A percentile compares a stretch with the other conserved stretches of the same genome.
Conservation (phyloP, 2,888 invertebrate species). For the Leptogaster cylindrica region DNA sequence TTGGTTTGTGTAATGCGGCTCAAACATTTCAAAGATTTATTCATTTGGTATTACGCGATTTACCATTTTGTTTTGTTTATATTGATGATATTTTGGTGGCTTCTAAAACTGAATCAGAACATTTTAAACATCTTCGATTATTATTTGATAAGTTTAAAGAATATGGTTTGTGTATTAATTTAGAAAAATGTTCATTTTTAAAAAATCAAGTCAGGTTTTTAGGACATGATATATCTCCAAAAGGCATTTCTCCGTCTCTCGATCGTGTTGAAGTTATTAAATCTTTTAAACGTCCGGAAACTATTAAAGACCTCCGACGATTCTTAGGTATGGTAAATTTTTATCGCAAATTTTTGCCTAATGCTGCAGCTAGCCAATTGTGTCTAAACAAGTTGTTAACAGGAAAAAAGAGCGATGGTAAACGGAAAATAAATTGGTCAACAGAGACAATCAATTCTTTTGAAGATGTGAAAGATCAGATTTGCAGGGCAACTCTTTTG, state of each 20-base stretch:
- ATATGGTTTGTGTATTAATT: constrained; percentile 41
- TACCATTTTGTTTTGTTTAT: background rate
- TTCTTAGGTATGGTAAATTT: constrained; percentile 23
- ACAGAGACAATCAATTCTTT: constrained; percentile 52
- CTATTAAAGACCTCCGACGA: background rate
- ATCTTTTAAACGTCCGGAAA: background rate
- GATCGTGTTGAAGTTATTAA: background rate
- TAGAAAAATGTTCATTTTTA: background rate
- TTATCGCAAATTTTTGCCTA: background rate
- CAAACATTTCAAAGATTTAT: background rate
- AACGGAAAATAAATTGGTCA: constrained; percentile 51
- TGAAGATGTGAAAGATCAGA: constrained; percentile 45
- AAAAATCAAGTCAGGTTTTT: background rate
- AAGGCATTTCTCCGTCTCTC: background rate
- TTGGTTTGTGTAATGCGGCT: background rate
- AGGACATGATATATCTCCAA: background rate
- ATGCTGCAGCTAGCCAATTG: background rate
- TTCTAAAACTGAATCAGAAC: constrained; percentile 54
- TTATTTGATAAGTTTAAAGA: constrained; percentile 56
- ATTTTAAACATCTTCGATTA: constrained; percentile 54
- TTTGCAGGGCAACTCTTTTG: constrained; percentile 46
- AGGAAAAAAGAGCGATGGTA: constrained; percentile 12
- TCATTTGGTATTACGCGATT: background rate
- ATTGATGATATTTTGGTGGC: background rate
- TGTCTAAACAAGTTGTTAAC: background rate